Evolutionary conservation across 2,797 vertebrate genomes (phyloP).

Genomic region (Podargus strigoides): DNA sequence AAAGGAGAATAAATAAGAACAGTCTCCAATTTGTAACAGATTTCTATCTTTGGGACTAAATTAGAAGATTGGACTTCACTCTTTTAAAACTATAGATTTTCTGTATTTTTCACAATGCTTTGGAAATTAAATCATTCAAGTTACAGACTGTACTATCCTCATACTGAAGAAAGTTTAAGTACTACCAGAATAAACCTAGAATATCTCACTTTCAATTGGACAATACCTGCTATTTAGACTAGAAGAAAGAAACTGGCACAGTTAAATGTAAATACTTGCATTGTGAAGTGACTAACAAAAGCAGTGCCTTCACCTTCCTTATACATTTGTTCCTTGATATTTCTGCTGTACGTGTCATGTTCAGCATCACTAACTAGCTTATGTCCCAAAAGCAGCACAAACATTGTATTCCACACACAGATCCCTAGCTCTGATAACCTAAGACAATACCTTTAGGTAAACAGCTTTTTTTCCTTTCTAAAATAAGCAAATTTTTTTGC

Average conservation of each 20-base stretch:
- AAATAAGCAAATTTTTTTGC: conserved; percentile 74
- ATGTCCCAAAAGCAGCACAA: background rate
- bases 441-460: conserved; percentile 72
- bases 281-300: background rate
- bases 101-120: background rate
- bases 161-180: background rate
- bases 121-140: background rate
- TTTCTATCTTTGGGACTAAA: background rate
- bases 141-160: background rate
- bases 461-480: conserved; percentile 76
- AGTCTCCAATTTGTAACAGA: background rate
- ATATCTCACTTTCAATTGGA: background rate
- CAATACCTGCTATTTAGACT: background rate
- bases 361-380: background rate
- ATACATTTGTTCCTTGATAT: background rate
- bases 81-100: background rate
- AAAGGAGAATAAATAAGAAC: background rate
- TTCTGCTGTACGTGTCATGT: background rate
- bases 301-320: background rate
- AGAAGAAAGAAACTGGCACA: background rate
- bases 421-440: conserved; percentile 53
- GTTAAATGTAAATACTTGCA: background rate
- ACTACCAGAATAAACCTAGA: background rate
- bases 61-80: background rate
- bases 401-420: background rate